These are phyloP conservation scores for Vanacampus margaritifer DNA, from an alignment of 2,113 vertebrate genomes.

Conservation along the genomic window DNA sequence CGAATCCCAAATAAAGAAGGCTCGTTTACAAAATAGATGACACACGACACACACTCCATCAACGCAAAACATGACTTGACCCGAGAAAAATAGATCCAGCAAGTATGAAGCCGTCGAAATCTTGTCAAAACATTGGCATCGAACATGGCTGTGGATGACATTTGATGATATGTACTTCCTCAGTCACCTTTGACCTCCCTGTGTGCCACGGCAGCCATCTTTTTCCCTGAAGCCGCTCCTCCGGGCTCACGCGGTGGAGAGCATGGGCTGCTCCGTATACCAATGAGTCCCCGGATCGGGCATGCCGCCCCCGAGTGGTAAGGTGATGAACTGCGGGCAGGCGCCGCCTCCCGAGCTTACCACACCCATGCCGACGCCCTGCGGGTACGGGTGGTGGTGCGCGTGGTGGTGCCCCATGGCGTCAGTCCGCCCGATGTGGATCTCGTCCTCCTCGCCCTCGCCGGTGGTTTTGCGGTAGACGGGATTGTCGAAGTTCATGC, in stretches of 20 bases:
- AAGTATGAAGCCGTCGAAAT: constrained; percentile 22
- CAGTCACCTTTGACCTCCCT: constrained; percentile 37
- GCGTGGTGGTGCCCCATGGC: constrained; percentile 75
- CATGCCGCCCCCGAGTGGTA: constrained; percentile 70
- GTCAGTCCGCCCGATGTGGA: constrained; percentile 87
- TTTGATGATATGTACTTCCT: constrained; percentile 41
- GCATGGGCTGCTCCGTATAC: constrained; percentile 75
- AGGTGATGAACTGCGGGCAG: constrained; percentile 73
- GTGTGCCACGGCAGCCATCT: constrained; percentile 48
- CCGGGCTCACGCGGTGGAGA: constrained; percentile 58
- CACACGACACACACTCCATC: constrained; percentile 29
- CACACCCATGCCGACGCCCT: constrained; percentile 71
- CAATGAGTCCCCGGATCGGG: constrained; percentile 75
- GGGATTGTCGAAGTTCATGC: constrained; percentile 99
- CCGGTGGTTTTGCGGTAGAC: constrained; percentile 95
- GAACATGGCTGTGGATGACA: constrained; percentile 32
- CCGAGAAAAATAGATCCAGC: constrained; percentile 17
- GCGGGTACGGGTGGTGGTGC: constrained; percentile 65
- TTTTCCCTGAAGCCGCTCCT: constrained; percentile 1
- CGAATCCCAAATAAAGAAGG: background rate
- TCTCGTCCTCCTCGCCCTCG: constrained; percentile 92
- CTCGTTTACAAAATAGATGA: constrained; percentile 31
- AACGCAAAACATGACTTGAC: constrained; percentile 24
- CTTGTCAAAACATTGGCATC: constrained; percentile 34
- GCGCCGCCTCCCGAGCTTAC: constrained; percentile 52